These are phyloP conservation scores for Excalfactoria chinensis DNA, from an alignment of 2,113 vertebrate genomes.

Conservation along the genomic window DNA sequence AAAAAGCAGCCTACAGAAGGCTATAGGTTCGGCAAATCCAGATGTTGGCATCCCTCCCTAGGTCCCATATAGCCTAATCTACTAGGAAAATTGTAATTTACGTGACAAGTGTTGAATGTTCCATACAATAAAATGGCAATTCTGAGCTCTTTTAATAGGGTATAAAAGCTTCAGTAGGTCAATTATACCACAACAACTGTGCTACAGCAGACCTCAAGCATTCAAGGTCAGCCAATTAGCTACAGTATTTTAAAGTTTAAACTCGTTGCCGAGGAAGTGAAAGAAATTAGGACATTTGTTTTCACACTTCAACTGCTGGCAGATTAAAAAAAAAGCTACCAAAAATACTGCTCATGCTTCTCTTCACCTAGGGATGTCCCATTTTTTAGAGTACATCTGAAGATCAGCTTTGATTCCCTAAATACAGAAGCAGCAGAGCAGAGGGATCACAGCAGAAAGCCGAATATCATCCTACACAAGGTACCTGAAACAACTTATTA, in stretches of 20 bases:
- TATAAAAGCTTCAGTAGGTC: constrained; percentile 52
- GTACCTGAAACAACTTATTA: constrained; percentile 6
- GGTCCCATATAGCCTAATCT: constrained; percentile 10
- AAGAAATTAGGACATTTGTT: constrained; percentile 70
- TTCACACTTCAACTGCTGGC: constrained; percentile 20
- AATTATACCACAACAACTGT: constrained; percentile 63
- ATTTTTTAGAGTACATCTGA: constrained; percentile 45
- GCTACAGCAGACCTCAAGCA: constrained; percentile 65
- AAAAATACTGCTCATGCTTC: constrained; percentile 41
- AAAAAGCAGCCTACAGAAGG: constrained; percentile 26
- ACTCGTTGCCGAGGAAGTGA: constrained; percentile 48
- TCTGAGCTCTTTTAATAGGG: constrained; percentile 43
- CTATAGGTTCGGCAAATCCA: constrained; percentile 21
- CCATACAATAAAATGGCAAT: constrained; percentile 54
- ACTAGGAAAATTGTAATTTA: constrained; percentile 59
- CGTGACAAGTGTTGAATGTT: constrained; percentile 38
- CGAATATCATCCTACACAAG: constrained; percentile 34
- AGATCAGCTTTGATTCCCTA: constrained; percentile 51
- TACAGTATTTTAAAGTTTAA: constrained; percentile 63
- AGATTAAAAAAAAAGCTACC: constrained; percentile 38
- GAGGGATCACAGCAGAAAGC: neutral
- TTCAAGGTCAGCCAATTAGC: constrained; percentile 64
- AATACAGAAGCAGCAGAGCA: constrained; percentile 29
- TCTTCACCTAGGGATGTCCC: constrained; percentile 40
- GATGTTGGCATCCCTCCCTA: constrained; percentile 31